phyloP scores from a whole-genome alignment of 1,140 invertebrate genomes.

The Monomorium pharaonis region DNA sequence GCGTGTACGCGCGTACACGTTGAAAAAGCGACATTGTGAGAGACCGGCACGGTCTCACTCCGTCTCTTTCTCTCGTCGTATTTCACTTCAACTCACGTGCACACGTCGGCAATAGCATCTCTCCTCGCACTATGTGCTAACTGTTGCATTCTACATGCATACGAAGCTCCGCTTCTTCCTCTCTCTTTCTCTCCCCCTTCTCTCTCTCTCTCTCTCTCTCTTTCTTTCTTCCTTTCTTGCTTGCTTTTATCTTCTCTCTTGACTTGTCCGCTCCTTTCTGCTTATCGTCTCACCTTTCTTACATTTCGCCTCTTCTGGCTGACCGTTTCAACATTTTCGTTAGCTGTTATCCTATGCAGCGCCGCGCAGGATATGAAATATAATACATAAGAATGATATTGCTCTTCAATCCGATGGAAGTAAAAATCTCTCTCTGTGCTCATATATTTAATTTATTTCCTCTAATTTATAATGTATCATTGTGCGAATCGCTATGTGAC shows the following conservation, averaged over 20 bases:
- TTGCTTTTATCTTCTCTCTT: conserved; percentile 28
- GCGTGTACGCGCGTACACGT: conserved; percentile 26
- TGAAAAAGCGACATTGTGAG: conserved; percentile 44
- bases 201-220: not conserved
- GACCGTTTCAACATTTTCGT: conserved; percentile 47
- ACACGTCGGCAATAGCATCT: conserved; percentile 49
- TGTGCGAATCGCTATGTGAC: not conserved
- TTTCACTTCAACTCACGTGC: conserved; percentile 53
- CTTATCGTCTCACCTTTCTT: conserved; percentile 34
- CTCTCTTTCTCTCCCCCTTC: not conserved
- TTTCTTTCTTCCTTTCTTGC: conserved; percentile 16
- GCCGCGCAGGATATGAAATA: not conserved
- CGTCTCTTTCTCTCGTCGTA: conserved; percentile 37
- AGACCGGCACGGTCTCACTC: conserved; percentile 20
- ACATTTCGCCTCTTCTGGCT: conserved; percentile 16
- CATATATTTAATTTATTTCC: not conserved
- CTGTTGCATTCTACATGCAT: conserved; percentile 43
- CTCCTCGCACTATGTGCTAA: conserved; percentile 24
- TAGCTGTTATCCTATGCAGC: not conserved
- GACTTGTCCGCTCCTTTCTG: conserved; percentile 4
- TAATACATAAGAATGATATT: not conserved
- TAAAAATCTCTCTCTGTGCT: not conserved
- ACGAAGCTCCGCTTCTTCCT: not conserved
- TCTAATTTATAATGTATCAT: not conserved
- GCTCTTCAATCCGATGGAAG: not conserved